Evolutionary conservation across 2,888 invertebrate genomes (phyloP).

Genomic region (Gymnosoma rotundatum): DNA sequence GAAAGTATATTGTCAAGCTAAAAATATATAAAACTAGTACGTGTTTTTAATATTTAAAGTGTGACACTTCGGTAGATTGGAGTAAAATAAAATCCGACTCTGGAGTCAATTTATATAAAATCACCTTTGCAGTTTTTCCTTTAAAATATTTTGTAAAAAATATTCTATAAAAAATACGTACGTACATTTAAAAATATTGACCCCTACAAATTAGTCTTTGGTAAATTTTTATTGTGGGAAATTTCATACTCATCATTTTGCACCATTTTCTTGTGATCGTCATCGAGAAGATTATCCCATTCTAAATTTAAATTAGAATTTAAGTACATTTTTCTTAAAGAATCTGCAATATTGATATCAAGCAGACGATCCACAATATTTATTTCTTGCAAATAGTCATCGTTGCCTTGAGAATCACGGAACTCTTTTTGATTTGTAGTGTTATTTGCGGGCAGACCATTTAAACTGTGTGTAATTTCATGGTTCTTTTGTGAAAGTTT

Average conservation of each 20-base stretch:
- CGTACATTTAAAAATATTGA: not conserved
- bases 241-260: constrained; percentile 60
- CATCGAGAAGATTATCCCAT: constrained; percentile 75
- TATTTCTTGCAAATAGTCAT: constrained; percentile 48
- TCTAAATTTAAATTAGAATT: constrained; percentile 69
- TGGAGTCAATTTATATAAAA: no score
- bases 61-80: no score
- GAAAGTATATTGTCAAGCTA: no score
- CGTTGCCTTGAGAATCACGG: not conserved
- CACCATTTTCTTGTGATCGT: constrained; percentile 77
- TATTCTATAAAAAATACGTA: not conserved
- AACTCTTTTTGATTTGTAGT: constrained; percentile 10
- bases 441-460: constrained; percentile 35
- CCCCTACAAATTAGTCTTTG: constrained; percentile 38
- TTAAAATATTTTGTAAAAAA: not conserved
- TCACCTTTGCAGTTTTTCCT: not conserved
- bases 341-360: constrained; percentile 79
- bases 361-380: constrained; percentile 78
- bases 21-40: no score
- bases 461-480: constrained; percentile 75
- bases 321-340: constrained; percentile 76
- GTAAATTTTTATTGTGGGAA: not conserved
- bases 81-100: no score
- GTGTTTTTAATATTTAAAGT: no score
- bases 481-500: constrained; percentile 78